A percentile compares a stretch with the other conserved stretches of the same genome.
phyloP scores from a whole-genome alignment of 2,113 vertebrate species.

The Haemorhous mexicanus region DNA sequence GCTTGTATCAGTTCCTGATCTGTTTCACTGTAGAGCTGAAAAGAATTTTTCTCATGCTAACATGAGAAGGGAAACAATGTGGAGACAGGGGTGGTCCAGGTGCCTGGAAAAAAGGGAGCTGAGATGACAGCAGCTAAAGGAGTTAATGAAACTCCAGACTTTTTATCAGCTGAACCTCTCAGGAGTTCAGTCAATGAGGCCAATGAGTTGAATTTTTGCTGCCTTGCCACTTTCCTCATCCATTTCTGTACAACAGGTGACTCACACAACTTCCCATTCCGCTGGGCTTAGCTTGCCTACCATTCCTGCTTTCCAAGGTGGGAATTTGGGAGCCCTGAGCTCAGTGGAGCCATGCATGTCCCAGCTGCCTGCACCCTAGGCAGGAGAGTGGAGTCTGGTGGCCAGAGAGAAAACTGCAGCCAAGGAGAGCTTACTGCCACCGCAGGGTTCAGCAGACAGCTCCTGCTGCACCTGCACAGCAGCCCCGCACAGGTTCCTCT shows the following conservation, averaged over 20 bases:
- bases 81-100: not conserved
- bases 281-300: not conserved
- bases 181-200: not conserved
- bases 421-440: not conserved
- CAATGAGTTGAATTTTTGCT: not conserved
- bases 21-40: not conserved
- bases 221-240: not conserved
- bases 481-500: not conserved
- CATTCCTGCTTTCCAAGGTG: not conserved
- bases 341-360: not conserved
- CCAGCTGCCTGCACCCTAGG: not conserved
- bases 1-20: not conserved
- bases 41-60: not conserved
- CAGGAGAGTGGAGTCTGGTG: constrained; percentile 46
- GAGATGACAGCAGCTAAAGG: not conserved
- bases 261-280: not conserved
- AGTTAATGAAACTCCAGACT: not conserved
- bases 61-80: accelerated
- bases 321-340: accelerated
- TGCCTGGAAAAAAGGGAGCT: not conserved
- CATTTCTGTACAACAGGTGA: not conserved
- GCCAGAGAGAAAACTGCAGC: constrained; percentile 1
- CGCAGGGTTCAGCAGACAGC: not conserved
- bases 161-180: not conserved
- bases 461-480: not conserved